Percentiles rank a stretch among this genome's conserved stretches.
These are phyloP conservation scores for Geodia barretti DNA, from an alignment of 37 sponge, comb jelly and placozoan genomes.

Conservation along the genomic window DNA sequence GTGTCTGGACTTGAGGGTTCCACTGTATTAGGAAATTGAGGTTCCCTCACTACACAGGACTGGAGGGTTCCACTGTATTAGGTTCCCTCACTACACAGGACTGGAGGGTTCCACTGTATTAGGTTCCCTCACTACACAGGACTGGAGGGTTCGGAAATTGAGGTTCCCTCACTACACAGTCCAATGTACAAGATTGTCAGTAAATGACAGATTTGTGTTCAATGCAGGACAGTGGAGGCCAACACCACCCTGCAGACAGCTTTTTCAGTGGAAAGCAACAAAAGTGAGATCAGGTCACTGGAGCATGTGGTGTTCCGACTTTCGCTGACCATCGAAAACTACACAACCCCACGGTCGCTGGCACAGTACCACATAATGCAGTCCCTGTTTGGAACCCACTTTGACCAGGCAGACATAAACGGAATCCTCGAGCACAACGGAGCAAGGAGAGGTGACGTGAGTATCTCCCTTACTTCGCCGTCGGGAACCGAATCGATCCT, in stretches of 20 bases:
- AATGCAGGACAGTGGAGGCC: background rate
- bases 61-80: no score
- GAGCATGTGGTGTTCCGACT: background rate
- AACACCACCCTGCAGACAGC: background rate
- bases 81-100: no score
- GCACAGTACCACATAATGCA: constrained; percentile 7
- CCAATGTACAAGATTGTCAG: no score
- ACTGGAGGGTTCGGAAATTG: no score
- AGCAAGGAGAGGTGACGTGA: constrained; percentile 62
- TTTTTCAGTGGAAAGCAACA: background rate
- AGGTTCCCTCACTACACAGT: no score
- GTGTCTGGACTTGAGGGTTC: no score
- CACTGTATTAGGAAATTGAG: no score
- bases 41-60: no score
- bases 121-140: no score
- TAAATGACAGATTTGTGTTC: background rate
- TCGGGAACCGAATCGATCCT: constrained; percentile 59
- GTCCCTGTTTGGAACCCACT: background rate
- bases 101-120: no score
- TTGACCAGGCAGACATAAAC: background rate
- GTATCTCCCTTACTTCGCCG: constrained; percentile 67
- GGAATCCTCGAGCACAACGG: background rate
- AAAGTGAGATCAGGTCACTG: background rate
- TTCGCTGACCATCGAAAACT: background rate
- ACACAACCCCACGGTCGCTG: constrained; percentile 2